phyloP scores from a whole-genome alignment of 2,113 vertebrate species.

The Psilopsiagon aymara region DNA sequence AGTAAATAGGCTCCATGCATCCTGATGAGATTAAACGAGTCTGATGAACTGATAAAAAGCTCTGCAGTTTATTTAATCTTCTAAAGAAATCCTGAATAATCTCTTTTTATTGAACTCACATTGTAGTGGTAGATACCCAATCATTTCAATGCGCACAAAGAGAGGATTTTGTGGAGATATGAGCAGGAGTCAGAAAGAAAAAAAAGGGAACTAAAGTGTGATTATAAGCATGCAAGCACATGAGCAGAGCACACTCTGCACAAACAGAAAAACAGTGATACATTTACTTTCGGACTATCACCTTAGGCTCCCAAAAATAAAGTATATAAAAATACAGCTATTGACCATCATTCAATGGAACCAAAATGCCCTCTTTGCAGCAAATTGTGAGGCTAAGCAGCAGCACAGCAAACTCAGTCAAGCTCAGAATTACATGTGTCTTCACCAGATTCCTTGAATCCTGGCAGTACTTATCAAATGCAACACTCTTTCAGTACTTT shows the following conservation, averaged over 20 bases:
- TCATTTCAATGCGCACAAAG: neutral
- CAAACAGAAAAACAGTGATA: neutral
- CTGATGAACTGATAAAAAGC: neutral
- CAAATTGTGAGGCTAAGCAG: neutral
- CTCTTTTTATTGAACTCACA: neutral
- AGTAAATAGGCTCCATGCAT: neutral
- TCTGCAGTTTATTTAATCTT: neutral
- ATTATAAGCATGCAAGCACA: neutral
- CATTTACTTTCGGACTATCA: neutral
- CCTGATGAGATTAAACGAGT: constrained; percentile 10
- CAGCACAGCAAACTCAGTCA: neutral
- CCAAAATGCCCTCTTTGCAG: neutral
- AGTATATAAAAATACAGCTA: neutral
- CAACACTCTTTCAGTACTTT: neutral
- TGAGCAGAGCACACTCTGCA: neutral
- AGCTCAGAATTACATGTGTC: neutral
- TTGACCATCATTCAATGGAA: neutral
- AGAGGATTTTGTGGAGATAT: neutral
- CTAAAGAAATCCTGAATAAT: neutral
- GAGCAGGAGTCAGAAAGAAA: neutral
- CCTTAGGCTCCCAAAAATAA: neutral
- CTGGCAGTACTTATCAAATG: neutral
- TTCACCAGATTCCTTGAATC: neutral
- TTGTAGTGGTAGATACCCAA: neutral
- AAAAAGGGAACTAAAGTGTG: neutral